Evolutionary conservation across 2,888 invertebrate species (phyloP), one percentile per base, ranked within the genome.

Genomic region (Aspidiotus destructor): DNA sequence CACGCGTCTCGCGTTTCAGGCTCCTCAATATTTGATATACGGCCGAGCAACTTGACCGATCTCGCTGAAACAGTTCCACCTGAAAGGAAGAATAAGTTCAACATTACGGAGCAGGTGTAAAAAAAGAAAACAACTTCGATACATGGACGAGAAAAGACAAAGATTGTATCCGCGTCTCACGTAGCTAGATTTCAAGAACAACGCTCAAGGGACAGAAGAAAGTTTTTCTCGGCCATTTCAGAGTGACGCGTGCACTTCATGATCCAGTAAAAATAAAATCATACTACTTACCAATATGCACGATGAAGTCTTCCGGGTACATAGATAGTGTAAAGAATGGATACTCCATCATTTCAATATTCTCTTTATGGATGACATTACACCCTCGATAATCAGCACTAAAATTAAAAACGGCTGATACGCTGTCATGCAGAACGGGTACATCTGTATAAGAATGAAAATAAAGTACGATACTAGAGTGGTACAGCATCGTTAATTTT

Each of bases 261-360:
- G n/a, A n/a, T n/a, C n/a, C 28, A 28, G 28, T 28, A 28, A 28
- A 28, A 28, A 28, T 28, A 28, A 5, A 28, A 3, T 5, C 28
- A 28, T 1, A 48, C 2, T 28, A 74, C 76, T 77, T 77, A 88
- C 92, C 96, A 73, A 96, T 83, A 76, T 92, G 90, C 16, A 88
- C 81, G 73, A 97, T 86, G 75, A 96, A 93, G 11, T 92, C 93
- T 0, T 86, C 81, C 8, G 96, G 95, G 78, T 91, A 94, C 74
- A 89, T 89, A 0, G 88, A 84, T 83, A 97, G 87, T 0, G 97
- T 97, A 65, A 98, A 82, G 77, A 98, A 96, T 0, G 97, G 97
- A 78, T 94, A 97, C 76, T 97, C 97, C 65, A 74, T 73, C 70
- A 74, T 72, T 48, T 75, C 73, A 75, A 79, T 71, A 73, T 76